Evolutionary conservation across 2,797 vertebrate genomes (phyloP), one percentile per base, ranked within the genome.

Genomic region (Tinamus major): DNA sequence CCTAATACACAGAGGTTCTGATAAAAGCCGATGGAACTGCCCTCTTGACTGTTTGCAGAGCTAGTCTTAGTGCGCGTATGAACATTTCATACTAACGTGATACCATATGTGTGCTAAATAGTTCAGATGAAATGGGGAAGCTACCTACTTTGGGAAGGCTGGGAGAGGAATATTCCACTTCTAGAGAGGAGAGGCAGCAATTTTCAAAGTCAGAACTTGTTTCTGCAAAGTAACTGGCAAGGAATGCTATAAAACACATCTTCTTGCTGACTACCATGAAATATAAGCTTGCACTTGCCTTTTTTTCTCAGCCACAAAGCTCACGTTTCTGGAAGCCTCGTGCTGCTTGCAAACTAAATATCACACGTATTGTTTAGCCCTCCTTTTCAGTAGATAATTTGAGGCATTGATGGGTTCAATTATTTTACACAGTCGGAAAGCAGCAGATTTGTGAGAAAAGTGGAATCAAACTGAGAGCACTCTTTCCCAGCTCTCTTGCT

Each of bases 151-250:
- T 42, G 75, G n/a, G 35, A 55, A 76, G 2, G 1, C 3, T 59
- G 29, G 26, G 14, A 29, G 21, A 71, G 44, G 81, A 96, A 87
- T 33, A 24, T 2, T 74, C 19, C 39, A 56, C 10, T 48, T 72
- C 13, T 35, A 48, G n/a, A 33, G 53, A 88, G 56, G 33, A 68
- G 24, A 84, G 51, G n/a, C n/a, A n/a, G 48, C 13, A 49, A 29
- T 86, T 92, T 85, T 53, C 89, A 80, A 87, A 59, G 72, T 44
- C 82, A 89, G 48, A 64, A 64, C 39, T 35, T 65, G 49, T 91
- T 88, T 48, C 64, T 80, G 13, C 84, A 93, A 71, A 87, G 62
- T 53, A 48, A 21, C 48, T 70, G 81, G 72, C 76, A 91, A 78
- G 33, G 24, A 55, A 78, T 91, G 29, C 59, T 69, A 13, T 62